These are phyloP conservation scores for Sebastolobus alascanus DNA, from an alignment of 2,797 vertebrate species.

Conservation along the genomic window DNA sequence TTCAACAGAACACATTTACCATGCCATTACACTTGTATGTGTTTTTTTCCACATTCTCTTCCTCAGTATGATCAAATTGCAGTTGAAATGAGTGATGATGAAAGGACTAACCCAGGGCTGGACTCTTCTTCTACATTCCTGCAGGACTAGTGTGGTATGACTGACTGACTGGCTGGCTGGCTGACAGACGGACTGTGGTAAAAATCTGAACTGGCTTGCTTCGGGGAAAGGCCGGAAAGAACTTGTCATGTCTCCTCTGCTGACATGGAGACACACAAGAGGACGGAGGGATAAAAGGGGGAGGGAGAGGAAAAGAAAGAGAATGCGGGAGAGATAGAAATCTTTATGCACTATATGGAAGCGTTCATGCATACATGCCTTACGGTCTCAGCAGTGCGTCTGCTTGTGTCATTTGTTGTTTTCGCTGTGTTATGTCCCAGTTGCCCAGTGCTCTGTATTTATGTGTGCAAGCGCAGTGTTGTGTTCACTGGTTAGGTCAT, in stretches of 20 bases:
- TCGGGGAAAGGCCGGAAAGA: slow-evolving; percentile 73
- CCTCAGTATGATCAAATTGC: slow-evolving; percentile 49
- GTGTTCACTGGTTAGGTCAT: slow-evolving; percentile 52
- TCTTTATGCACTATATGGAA: slow-evolving; percentile 51
- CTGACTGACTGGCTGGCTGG: slow-evolving; percentile 61
- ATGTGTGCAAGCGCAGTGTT: slow-evolving; percentile 25
- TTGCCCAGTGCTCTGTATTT: slow-evolving; percentile 38
- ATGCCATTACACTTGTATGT: slow-evolving; percentile 29
- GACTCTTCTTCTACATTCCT: slow-evolving; percentile 62
- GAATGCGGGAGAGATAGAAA: slow-evolving; percentile 42
- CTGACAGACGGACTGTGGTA: slow-evolving; percentile 72
- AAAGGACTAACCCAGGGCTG: slow-evolving; percentile 48
- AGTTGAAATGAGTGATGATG: slow-evolving; percentile 54
- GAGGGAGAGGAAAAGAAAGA: slow-evolving; percentile 32
- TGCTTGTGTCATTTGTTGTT: slow-evolving; percentile 62
- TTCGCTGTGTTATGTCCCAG: slow-evolving; percentile 48
- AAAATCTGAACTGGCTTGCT: slow-evolving; percentile 69
- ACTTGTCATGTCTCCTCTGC: slow-evolving; percentile 78
- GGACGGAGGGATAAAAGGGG: slow-evolving; percentile 44
- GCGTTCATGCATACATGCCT: slow-evolving; percentile 46
- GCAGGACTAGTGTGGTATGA: slow-evolving; percentile 59
- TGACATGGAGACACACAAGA: slow-evolving; percentile 69
- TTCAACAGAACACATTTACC: slow-evolving; percentile 47
- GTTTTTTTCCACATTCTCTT: slow-evolving; percentile 49
- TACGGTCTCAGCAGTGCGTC: slow-evolving; percentile 22